Percentiles rank a stretch among this genome's conserved stretches.
Conservation (phyloP, 2,888 invertebrate species). For the Eupeodes latifasciatus region DNA sequence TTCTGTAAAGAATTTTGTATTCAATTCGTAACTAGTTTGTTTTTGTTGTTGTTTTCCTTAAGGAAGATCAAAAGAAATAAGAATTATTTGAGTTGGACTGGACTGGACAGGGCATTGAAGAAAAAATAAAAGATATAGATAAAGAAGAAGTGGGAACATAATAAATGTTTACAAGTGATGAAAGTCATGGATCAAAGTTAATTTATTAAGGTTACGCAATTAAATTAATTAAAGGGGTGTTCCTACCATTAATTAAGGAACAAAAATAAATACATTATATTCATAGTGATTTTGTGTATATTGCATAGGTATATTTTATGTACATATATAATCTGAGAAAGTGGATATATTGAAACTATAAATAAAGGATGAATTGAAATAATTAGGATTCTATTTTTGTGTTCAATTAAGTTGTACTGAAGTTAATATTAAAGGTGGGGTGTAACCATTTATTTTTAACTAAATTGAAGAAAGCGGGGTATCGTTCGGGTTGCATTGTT, state of each 20-base stretch:
- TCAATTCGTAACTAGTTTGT: constrained; percentile 47
- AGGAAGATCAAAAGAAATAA: constrained; percentile 21
- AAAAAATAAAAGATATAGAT: not conserved
- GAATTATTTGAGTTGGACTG: constrained; percentile 26
- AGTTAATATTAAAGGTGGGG: too few species aligned
- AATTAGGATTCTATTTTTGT: too few species aligned
- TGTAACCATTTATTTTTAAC: too few species aligned
- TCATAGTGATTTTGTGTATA: not conserved
- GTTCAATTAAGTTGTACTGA: too few species aligned
- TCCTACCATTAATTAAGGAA: constrained; percentile 20
- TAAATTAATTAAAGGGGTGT: constrained; percentile 49
- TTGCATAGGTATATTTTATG: not conserved
- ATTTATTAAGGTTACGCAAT: constrained; percentile 51
- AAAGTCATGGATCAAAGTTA: constrained; percentile 54
- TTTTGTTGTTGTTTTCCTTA: not conserved
- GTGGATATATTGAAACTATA: too few species aligned
- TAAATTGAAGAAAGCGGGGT: too few species aligned
- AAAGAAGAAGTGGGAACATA: constrained; percentile 56
- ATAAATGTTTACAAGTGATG: constrained; percentile 56
- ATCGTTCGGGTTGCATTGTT: too few species aligned
- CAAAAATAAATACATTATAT: not conserved
- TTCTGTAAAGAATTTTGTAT: constrained; percentile 18
- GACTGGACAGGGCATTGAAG: constrained; percentile 4
- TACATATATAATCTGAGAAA: not conserved
- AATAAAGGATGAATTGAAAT: too few species aligned